A percentile compares a stretch with the other conserved stretches of the same genome.
Evolutionary conservation across 1,140 invertebrate species (phyloP).

Genomic region (Drosophila guanche): DNA sequence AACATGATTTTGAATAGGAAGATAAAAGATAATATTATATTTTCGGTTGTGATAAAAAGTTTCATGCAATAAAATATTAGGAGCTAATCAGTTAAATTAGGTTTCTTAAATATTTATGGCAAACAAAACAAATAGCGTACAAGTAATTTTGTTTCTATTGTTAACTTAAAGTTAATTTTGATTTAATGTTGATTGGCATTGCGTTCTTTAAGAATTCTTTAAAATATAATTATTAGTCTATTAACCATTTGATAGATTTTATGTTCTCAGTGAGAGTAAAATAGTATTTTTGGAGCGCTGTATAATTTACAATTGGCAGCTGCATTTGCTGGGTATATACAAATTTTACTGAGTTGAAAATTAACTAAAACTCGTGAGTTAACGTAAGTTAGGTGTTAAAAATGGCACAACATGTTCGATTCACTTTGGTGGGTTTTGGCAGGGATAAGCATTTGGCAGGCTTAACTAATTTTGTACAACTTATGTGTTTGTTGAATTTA

Average conservation of each 20-base stretch:
- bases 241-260: slow-evolving; percentile 20
- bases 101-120: slow-evolving; percentile 48
- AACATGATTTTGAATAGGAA: slow-evolving; percentile 53
- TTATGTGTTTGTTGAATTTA: slow-evolving; percentile 50
- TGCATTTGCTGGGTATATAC: slow-evolving; percentile 56
- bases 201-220: slow-evolving; percentile 72
- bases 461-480: slow-evolving; percentile 66
- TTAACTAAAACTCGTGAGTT: slow-evolving; percentile 13
- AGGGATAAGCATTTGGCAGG: slow-evolving; percentile 33
- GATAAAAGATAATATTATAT: slow-evolving; percentile 25
- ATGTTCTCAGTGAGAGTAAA: slow-evolving; percentile 5
- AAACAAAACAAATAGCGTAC: slow-evolving; percentile 72
- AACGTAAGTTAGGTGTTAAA: slow-evolving; percentile 43
- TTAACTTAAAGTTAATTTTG: slow-evolving; percentile 78
- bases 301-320: slow-evolving; percentile 72
- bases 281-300: slow-evolving; percentile 48
- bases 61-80: slow-evolving; percentile 51
- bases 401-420: slow-evolving; percentile 68
- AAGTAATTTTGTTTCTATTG: slow-evolving; percentile 34
- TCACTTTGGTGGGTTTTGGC: slow-evolving; percentile 45
- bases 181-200: slow-evolving; percentile 65
- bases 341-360: slow-evolving; percentile 34
- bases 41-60: slow-evolving; percentile 44
- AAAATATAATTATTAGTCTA: slow-evolving; percentile 40
- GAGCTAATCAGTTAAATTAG: slow-evolving; percentile 63